A percentile compares a stretch with the other conserved stretches of the same genome.
Conservation (phyloP, 2,113 vertebrate species). For the Antigone vipio region DNA sequence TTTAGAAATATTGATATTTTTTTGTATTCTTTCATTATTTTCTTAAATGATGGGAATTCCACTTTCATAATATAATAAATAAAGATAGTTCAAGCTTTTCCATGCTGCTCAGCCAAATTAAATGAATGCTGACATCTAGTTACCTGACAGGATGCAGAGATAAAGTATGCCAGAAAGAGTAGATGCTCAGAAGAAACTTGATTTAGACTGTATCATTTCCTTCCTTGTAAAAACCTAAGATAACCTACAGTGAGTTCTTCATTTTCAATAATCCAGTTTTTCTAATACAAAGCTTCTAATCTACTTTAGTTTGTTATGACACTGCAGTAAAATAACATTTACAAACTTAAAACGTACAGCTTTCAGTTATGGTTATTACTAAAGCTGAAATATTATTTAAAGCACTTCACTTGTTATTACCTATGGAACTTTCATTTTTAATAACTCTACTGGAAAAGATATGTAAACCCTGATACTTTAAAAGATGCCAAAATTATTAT, state of each 20-base stretch:
- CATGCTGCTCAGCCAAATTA: neutral
- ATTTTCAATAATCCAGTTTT: neutral
- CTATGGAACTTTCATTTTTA: constrained; percentile 27
- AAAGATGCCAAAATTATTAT: constrained; percentile 38
- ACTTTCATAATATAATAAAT: neutral
- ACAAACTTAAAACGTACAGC: constrained; percentile 5
- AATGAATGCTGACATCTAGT: neutral
- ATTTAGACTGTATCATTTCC: neutral
- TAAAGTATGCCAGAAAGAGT: neutral
- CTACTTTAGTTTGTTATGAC: neutral
- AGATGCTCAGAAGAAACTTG: neutral
- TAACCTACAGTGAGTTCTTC: neutral
- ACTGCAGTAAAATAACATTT: constrained; percentile 7
- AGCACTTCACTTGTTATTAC: neutral
- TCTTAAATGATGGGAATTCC: neutral
- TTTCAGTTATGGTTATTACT: neutral
- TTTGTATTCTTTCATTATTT: neutral
- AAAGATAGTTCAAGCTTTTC: neutral
- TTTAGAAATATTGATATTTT: neutral
- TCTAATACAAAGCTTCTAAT: neutral
- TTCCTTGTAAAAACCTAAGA: neutral
- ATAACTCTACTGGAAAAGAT: constrained; percentile 7
- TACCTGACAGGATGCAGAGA: neutral
- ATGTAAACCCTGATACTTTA: constrained; percentile 19
- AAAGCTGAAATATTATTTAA: neutral